Evolutionary conservation across 2,888 invertebrate genomes (phyloP).

Genomic region (Melanchra persicariae): DNA sequence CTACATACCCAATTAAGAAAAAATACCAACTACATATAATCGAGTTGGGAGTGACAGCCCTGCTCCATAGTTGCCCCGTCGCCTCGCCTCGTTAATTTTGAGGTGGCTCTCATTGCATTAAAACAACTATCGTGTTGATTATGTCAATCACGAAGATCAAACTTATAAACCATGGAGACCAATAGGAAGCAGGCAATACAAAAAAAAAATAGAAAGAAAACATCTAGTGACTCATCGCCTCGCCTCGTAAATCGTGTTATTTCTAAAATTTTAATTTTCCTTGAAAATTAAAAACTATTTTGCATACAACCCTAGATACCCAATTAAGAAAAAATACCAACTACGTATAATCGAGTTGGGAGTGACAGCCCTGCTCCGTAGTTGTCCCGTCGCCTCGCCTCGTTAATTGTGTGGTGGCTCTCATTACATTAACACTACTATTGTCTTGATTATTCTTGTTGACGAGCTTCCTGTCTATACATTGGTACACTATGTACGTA

Average conservation of each 20-base stretch:
- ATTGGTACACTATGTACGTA: slow-evolving; percentile 20
- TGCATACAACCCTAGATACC: no score
- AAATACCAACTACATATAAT: slow-evolving; percentile 15
- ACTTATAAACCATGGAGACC: no score
- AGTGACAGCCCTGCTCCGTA: slow-evolving; percentile 59
- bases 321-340: background rate
- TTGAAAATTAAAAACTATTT: no score
- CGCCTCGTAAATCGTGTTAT: no score
- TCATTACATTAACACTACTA: slow-evolving; percentile 74
- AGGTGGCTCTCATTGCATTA: slow-evolving; percentile 71
- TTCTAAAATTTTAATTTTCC: no score
- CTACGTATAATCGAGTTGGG: slow-evolving; percentile 14
- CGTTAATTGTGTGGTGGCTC: slow-evolving; percentile 72
- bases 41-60: slow-evolving; percentile 54
- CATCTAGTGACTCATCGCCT: no score
- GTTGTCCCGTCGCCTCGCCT: slow-evolving; percentile 61
- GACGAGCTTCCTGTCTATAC: slow-evolving; percentile 61
- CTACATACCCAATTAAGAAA: background rate
- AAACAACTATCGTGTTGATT: slow-evolving; percentile 75
- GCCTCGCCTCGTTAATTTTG: slow-evolving; percentile 70
- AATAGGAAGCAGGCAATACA: no score
- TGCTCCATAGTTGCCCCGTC: slow-evolving; percentile 54
- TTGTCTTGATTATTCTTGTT: slow-evolving; percentile 73
- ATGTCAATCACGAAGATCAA: no score
- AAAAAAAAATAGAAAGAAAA: no score